Evolutionary conservation across 2,888 invertebrate species (phyloP).

Genomic region (Lasioglossum vierecki): DNA sequence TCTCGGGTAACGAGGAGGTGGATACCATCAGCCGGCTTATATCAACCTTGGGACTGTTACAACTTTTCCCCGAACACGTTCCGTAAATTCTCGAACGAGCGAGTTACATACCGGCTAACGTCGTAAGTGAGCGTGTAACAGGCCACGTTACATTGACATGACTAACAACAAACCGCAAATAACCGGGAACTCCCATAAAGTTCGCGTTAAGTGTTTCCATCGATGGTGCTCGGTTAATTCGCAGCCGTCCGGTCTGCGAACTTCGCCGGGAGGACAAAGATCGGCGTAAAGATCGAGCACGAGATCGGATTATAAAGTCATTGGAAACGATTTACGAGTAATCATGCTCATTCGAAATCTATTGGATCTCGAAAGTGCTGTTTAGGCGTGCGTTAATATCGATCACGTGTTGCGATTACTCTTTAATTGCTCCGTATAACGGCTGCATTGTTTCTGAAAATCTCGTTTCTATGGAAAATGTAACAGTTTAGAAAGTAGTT

Average conservation of each 20-base stretch:
- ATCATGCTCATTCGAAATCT: neutral
- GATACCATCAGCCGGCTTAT: slow-evolving; percentile 11
- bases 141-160: slow-evolving; percentile 42
- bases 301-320: neutral
- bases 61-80: slow-evolving; percentile 24
- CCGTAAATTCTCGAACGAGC: slow-evolving; percentile 38
- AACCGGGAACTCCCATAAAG: slow-evolving; percentile 35
- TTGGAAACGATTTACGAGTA: neutral
- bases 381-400: slow-evolving; percentile 11
- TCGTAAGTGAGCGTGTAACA: slow-evolving; percentile 14
- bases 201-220: slow-evolving; percentile 21
- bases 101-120: slow-evolving; percentile 20
- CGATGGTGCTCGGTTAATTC: slow-evolving; percentile 17
- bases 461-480: neutral
- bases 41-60: slow-evolving; percentile 14
- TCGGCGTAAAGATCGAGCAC: neutral
- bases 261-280: neutral
- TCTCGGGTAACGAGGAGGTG: slow-evolving; percentile 11
- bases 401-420: slow-evolving; percentile 5
- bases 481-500: neutral
- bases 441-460: neutral
- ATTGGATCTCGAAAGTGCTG: neutral
- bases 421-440: neutral
- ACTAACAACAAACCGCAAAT: slow-evolving; percentile 37
- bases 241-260: neutral